These are phyloP conservation scores for Adelphocoris suturalis DNA, from an alignment of 2,888 invertebrate genomes.

Conservation along the genomic window DNA sequence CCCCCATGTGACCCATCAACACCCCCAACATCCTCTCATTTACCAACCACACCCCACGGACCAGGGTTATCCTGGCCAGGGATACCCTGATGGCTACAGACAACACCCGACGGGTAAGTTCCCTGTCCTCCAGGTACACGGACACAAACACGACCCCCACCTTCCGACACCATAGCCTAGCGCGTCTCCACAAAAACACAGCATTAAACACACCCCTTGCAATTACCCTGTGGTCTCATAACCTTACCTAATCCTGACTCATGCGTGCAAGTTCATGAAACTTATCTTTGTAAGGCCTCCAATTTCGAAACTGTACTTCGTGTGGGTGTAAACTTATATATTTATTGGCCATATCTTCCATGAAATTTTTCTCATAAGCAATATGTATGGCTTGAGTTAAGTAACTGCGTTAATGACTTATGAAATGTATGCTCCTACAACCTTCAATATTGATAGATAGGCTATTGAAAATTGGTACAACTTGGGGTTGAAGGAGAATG, in stretches of 20 bases:
- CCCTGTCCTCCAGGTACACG: conserved; percentile 19
- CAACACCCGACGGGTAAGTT: conserved; percentile 69
- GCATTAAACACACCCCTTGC: conserved; percentile 47
- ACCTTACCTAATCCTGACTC: conserved; percentile 24
- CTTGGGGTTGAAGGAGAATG: too few relatives aligned
- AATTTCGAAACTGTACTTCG: too few relatives aligned
- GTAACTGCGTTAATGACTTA: too few relatives aligned
- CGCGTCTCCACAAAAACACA: conserved; percentile 47
- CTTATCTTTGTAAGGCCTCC: too few relatives aligned
- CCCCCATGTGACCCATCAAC: conserved; percentile 77
- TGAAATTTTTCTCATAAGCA: too few relatives aligned
- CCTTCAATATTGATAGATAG: too few relatives aligned
- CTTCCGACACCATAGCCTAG: conserved; percentile 44
- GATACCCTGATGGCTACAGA: conserved; percentile 69
- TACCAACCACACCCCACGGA: conserved; percentile 74
- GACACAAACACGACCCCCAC: conserved; percentile 26
- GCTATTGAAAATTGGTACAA: too few relatives aligned
- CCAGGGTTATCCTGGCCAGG: conserved; percentile 64
- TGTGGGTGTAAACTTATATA: too few relatives aligned
- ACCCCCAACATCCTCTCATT: conserved; percentile 79
- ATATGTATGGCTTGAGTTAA: too few relatives aligned
- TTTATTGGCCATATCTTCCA: too few relatives aligned
- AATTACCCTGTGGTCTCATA: not conserved
- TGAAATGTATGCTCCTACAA: too few relatives aligned
- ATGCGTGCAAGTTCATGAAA: not conserved